These are phyloP conservation scores for Nylanderia fulva DNA, from an alignment of 1,140 invertebrate species.

Conservation along the genomic window DNA sequence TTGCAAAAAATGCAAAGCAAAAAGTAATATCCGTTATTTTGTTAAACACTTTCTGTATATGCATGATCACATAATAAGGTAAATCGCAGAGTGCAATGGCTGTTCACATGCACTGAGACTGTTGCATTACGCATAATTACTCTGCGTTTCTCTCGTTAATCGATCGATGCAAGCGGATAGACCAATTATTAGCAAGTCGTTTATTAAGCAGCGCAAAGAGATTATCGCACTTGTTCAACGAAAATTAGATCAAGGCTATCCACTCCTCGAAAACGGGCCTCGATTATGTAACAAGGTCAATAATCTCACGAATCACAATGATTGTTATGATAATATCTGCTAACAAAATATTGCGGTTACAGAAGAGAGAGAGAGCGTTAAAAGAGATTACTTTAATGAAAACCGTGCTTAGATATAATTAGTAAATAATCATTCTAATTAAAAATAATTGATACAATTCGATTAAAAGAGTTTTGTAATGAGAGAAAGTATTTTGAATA, in stretches of 20 bases:
- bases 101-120: not conserved
- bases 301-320: not conserved
- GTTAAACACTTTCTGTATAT: not conserved
- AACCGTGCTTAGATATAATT: not conserved
- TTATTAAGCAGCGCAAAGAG: constrained; percentile 14
- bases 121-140: constrained; percentile 10
- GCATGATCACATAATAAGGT: not conserved
- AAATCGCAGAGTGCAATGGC: not conserved
- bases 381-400: constrained; percentile 31
- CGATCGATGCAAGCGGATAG: not conserved
- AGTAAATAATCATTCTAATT: constrained; percentile 2
- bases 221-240: constrained; percentile 14
- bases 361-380: constrained; percentile 31
- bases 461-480: not conserved
- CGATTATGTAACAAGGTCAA: constrained; percentile 50
- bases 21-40: not conserved
- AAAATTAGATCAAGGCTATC: constrained; percentile 68
- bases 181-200: constrained; percentile 3
- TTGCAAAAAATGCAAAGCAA: not conserved
- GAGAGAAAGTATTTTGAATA: too few species aligned
- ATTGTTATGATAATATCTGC: constrained; percentile 24
- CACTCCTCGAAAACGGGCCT: not conserved
- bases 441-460: constrained; percentile 1
- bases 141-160: constrained; percentile 7
- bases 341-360: not conserved